Percentiles rank a stretch among this genome's conserved stretches.
Evolutionary conservation across 2,113 vertebrate genomes (phyloP).

Genomic region (Hippocampus comes): DNA sequence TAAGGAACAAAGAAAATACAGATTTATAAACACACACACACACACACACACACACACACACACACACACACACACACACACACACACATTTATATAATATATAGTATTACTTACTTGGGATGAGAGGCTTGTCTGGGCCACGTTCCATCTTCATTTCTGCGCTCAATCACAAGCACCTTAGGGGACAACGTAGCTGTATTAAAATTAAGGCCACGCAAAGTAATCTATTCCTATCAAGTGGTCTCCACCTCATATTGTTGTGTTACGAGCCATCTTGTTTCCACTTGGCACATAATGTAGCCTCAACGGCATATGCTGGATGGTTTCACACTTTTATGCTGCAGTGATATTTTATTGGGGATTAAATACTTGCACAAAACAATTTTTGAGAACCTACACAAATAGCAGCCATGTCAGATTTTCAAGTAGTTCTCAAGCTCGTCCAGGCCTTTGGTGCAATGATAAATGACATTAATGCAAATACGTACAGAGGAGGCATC

Average conservation of each 20-base stretch:
- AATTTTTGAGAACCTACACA: too few species aligned
- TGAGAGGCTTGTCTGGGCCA: slow-evolving; percentile 88
- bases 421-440: too few species aligned
- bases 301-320: too few species aligned
- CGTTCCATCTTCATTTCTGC: slow-evolving; percentile 90
- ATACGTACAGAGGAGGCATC: too few species aligned
- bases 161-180: slow-evolving; percentile 93
- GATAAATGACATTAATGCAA: too few species aligned
- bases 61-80: not conserved
- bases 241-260: not conserved
- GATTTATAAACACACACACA: not conserved
- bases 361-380: too few species aligned
- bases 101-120: slow-evolving; percentile 76
- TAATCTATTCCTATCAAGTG: not conserved
- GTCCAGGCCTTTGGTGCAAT: too few species aligned
- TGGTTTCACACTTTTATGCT: too few species aligned
- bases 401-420: too few species aligned
- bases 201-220: slow-evolving; percentile 10
- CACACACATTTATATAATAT: too few species aligned
- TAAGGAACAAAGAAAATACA: not conserved
- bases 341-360: too few species aligned
- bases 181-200: slow-evolving; percentile 34
- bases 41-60: not conserved
- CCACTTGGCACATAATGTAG: too few species aligned
- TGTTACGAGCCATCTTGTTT: not conserved